A percentile compares a stretch with the other conserved stretches of the same genome.
phyloP scores from a whole-genome alignment of 2,888 invertebrate species.

The Agrypnus murinus region DNA sequence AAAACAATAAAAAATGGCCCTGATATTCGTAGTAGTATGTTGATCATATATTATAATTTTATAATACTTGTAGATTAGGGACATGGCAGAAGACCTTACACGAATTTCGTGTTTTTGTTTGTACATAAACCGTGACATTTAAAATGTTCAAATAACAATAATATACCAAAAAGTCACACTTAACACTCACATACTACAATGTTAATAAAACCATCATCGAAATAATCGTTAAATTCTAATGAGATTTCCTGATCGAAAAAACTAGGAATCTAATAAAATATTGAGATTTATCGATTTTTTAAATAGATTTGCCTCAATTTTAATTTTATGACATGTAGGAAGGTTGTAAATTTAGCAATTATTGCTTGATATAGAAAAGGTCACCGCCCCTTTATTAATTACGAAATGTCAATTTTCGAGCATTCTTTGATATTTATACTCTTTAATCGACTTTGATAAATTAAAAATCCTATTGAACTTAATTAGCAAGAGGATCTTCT shows the following conservation, averaged over 20 bases:
- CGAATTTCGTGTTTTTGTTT: conserved; percentile 26
- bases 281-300: neutral
- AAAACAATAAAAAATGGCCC: neutral
- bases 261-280: neutral
- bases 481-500: conserved; percentile 21
- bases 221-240: conserved; percentile 9
- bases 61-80: conserved; percentile 11
- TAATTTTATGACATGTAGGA: neutral
- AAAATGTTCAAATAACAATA: conserved; percentile 11
- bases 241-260: conserved; percentile 12
- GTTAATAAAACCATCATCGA: conserved; percentile 4
- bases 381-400: conserved; percentile 20
- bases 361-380: conserved; percentile 1
- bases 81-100: conserved; percentile 21
- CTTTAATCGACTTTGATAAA: conserved; percentile 1
- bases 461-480: conserved; percentile 24
- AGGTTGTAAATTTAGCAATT: conserved; percentile 9
- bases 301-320: conserved; percentile 8
- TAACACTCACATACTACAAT: conserved; percentile 17
- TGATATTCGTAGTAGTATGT: conserved; percentile 4
- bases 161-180: conserved; percentile 15
- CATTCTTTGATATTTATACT: conserved; percentile 20
- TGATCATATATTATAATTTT: conserved; percentile 20
- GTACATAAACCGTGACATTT: conserved; percentile 24
- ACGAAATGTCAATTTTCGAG: conserved; percentile 15